A percentile compares a stretch with the other conserved stretches of the same genome.
Evolutionary conservation across 2,888 invertebrate genomes (phyloP).

Genomic region (Cosmia pyralina): DNA sequence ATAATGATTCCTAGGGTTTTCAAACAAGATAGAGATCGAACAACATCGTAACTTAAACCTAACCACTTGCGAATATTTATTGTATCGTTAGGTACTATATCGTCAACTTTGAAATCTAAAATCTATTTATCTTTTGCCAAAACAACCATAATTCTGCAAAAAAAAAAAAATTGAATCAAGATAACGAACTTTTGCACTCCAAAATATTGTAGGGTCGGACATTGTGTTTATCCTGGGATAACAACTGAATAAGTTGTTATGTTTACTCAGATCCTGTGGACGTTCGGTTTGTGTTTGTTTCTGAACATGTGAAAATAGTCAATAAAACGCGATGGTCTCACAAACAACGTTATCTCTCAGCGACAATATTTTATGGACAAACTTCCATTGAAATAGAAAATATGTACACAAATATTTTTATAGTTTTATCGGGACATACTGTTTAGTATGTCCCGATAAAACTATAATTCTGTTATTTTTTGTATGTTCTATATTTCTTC

Average conservation of each 20-base stretch:
- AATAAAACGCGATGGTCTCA: slow-evolving; percentile 47
- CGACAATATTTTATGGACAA: slow-evolving; percentile 29
- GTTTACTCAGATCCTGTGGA: slow-evolving; percentile 33
- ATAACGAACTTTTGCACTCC: background rate
- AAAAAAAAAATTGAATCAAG: background rate
- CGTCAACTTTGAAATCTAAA: background rate
- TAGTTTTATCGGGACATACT: no score
- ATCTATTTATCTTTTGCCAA: slow-evolving; percentile 5
- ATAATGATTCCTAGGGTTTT: slow-evolving; percentile 32
- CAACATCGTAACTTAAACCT: slow-evolving; percentile 8
- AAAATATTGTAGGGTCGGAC: slow-evolving; percentile 1
- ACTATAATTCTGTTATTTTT: slow-evolving; percentile 1
- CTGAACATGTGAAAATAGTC: slow-evolving; percentile 51
- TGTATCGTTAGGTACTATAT: background rate
- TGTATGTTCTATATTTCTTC: background rate
- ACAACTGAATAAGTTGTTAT: slow-evolving; percentile 29
- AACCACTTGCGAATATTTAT: background rate
- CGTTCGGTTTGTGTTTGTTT: slow-evolving; percentile 35
- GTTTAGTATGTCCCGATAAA: slow-evolving; percentile 25
- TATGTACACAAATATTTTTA: no score
- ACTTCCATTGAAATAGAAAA: slow-evolving; percentile 39
- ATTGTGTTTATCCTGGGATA: slow-evolving; percentile 20
- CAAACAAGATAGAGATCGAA: slow-evolving; percentile 20
- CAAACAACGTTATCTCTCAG: slow-evolving; percentile 45
- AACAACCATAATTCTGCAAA: background rate